These are phyloP conservation scores for Cryptoprocta ferox DNA, from an alignment of 2,797 vertebrate genomes.

Conservation along the genomic window DNA sequence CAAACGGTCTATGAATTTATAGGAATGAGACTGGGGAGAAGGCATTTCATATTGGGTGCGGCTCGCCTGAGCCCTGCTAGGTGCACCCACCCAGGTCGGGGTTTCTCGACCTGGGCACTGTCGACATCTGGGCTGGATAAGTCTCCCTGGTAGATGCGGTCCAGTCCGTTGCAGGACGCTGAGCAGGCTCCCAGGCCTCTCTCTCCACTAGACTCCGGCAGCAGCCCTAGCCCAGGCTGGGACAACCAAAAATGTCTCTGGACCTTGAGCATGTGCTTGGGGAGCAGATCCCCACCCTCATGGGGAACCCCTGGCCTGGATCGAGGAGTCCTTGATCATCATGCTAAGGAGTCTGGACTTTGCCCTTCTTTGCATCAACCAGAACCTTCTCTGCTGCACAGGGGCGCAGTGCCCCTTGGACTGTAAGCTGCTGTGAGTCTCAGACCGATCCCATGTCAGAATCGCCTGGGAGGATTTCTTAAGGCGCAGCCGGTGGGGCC, in stretches of 20 bases:
- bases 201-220: too few relatives aligned
- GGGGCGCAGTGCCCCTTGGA: background rate
- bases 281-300: background rate
- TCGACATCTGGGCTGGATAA: fast-evolving
- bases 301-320: background rate
- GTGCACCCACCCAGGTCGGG: background rate
- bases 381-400: background rate
- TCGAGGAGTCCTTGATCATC: background rate
- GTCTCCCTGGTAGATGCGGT: background rate
- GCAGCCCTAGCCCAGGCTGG: too few relatives aligned
- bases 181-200: background rate
- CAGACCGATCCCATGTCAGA: background rate
- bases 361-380: background rate
- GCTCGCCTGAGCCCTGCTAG: background rate
- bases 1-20: background rate
- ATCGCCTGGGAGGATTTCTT: background rate
- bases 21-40: background rate
- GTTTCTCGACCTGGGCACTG: background rate
- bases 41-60: background rate
- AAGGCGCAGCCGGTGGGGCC: too few relatives aligned
- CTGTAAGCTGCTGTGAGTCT: background rate
- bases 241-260: background rate
- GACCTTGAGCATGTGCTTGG: background rate
- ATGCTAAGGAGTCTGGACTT: background rate
- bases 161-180: background rate